Base-by-base conservation (phyloP, 1,140 invertebrate genomes). In the Battus philenor region DNA sequence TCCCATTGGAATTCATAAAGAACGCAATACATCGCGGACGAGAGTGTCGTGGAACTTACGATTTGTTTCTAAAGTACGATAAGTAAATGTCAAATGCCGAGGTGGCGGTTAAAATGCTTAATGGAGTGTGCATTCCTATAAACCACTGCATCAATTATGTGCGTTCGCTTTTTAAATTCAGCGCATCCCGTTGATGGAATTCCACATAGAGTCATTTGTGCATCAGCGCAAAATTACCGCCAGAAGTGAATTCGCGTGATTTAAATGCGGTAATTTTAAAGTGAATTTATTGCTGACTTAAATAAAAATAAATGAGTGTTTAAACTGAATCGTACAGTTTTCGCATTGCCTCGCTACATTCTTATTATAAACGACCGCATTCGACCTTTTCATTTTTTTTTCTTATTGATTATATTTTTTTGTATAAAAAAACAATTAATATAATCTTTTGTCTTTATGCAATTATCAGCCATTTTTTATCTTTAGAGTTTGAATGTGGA, bases 61-160 rank as follows among this genome's bases (percentile, higher is more conserved):
- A 41, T 41, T 41, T 41, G 22, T 41, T 41, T 17, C 27, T 12
- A 29, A 41, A n/a, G 16, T 41, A 13, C 9, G 38, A 41, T 41
- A 41, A 26, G 12, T 41, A 41, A 41, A 41, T 22, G 38, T 41
- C 38, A 13, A 16, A 41, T 41, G 38, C 24, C 38, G 38, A 9
- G n/a, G n/a, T 41, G 38, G 24, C 12, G 38, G 29, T 41, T 27
- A 41, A 41, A 41, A 41, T 41, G 29, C 6, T 41, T 41, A 41
- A 39, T 39, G 26, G n/a, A 2, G n/a, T 27, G n/a, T 27, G 18
- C 18, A 20, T 6, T 20, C 6, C 6, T 3, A 20, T 20, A 20
- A 20, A 6, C 2, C 18, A 20, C 18, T 2, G 18, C 18, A 20
- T 20, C 18, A 20, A 11, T 36, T n/a, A 36, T 36, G 9, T 3